Evolutionary conservation across 1,140 invertebrate species (phyloP).

Genomic region (Temnothorax curvispinosus): DNA sequence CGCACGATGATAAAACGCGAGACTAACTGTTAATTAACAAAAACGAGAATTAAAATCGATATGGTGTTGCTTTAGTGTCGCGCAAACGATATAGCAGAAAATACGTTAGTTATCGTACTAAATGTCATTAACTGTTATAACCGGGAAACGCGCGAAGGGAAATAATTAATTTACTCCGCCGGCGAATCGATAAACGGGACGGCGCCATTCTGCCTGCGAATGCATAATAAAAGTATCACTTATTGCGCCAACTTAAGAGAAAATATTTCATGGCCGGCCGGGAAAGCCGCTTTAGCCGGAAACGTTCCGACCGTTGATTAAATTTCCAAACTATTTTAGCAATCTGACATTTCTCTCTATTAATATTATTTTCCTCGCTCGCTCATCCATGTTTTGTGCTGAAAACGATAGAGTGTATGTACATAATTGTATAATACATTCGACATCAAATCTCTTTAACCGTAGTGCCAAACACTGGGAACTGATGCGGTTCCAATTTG

Average conservation of each 20-base stretch:
- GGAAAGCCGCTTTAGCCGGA: constrained; percentile 40
- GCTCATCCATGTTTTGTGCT: constrained; percentile 29
- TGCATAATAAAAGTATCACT: constrained; percentile 61
- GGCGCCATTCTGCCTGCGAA: constrained; percentile 45
- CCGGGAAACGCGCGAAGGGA: constrained; percentile 42
- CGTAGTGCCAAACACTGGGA: not conserved
- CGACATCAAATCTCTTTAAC: not conserved
- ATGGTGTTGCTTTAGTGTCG: constrained; percentile 22
- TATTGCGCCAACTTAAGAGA: constrained; percentile 52
- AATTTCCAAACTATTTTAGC: constrained; percentile 63
- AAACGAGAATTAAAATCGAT: constrained; percentile 56
- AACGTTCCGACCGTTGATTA: constrained; percentile 59
- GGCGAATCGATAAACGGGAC: constrained; percentile 41
- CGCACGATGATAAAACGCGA: not conserved
- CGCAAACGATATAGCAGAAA: constrained; percentile 36
- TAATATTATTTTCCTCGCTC: constrained; percentile 26
- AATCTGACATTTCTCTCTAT: constrained; percentile 38
- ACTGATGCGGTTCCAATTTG: not conserved
- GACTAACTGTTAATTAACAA: constrained; percentile 30
- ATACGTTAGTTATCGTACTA: constrained; percentile 56
- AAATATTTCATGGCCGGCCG: constrained; percentile 56
- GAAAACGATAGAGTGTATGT: constrained; percentile 1
- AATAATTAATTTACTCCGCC: constrained; percentile 53
- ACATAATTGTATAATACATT: not conserved
- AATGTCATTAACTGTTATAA: constrained; percentile 55